Evolutionary conservation across 2,888 invertebrate genomes (phyloP).

Genomic region (Venusia cambrica): DNA sequence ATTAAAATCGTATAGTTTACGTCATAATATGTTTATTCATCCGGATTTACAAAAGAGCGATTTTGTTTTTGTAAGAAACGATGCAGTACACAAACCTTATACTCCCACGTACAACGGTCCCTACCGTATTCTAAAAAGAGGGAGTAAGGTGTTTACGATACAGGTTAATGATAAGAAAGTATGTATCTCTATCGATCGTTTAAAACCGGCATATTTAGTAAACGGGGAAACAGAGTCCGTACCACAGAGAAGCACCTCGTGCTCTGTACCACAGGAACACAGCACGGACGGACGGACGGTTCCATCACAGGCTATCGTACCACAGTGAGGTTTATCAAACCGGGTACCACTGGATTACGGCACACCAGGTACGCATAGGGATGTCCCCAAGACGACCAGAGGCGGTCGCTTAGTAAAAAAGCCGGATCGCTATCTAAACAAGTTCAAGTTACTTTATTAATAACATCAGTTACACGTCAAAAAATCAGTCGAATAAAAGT

Average conservation of each 20-base stretch:
- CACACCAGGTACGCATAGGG: neutral
- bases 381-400: slow-evolving; percentile 1
- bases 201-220: neutral
- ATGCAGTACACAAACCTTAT: neutral
- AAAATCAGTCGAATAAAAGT: no score
- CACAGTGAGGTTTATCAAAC: neutral
- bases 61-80: neutral
- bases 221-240: neutral
- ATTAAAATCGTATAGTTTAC: neutral
- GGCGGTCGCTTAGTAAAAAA: slow-evolving; percentile 30
- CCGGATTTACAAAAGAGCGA: neutral
- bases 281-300: neutral
- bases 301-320: neutral
- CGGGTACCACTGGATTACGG: neutral
- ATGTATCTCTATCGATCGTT: neutral
- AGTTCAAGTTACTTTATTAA: no score
- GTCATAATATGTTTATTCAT: neutral
- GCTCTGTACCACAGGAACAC: neutral
- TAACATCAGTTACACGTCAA: no score
- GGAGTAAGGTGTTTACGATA: no score
- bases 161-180: neutral
- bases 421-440: no score
- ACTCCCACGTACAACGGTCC: neutral
- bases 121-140: neutral
- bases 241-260: neutral